Evolutionary conservation across 2,797 vertebrate species (phyloP).

Genomic region (Galagoides demidoff): DNA sequence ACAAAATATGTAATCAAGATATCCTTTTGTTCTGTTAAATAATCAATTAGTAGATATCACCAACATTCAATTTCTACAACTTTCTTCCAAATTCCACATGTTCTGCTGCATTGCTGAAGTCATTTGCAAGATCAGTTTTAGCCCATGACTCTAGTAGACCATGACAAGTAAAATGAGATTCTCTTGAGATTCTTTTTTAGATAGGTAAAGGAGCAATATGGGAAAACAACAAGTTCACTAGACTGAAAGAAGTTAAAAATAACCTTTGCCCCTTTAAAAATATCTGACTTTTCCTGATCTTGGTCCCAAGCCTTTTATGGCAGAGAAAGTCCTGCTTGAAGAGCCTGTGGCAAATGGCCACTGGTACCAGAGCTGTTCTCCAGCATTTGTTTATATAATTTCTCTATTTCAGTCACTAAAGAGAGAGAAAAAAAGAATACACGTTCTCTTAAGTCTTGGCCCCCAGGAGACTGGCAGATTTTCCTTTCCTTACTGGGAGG

Average conservation of each 20-base stretch:
- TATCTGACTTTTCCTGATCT: conserved; percentile 73
- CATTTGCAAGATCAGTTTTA: conserved; percentile 53
- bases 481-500: conserved; percentile 81
- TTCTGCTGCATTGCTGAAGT: conserved; percentile 31
- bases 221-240: conserved; percentile 72
- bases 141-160: conserved; percentile 16
- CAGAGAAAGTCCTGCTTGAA: conserved; percentile 68
- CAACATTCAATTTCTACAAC: conserved; percentile 15
- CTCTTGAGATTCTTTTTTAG: conserved; percentile 60
- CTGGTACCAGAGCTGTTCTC: conserved; percentile 67
- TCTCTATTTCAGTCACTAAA: conserved; percentile 70
- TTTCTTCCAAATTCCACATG: conserved; percentile 40
- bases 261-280: conserved; percentile 83
- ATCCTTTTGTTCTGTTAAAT: not conserved
- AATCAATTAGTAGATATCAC: not conserved
- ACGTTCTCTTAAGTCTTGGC: conserved; percentile 68
- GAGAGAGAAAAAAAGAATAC: conserved; percentile 68
- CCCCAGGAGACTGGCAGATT: conserved; percentile 78
- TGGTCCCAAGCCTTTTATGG: conserved; percentile 78
- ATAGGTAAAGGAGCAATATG: conserved; percentile 77
- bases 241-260: conserved; percentile 75
- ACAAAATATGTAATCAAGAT: conserved; percentile 30
- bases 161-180: conserved; percentile 29
- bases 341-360: conserved; percentile 56
- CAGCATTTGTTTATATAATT: conserved; percentile 79